Evolutionary conservation across 2,797 vertebrate genomes (phyloP).

Genomic region (Synaphobranchus kaupii): DNA sequence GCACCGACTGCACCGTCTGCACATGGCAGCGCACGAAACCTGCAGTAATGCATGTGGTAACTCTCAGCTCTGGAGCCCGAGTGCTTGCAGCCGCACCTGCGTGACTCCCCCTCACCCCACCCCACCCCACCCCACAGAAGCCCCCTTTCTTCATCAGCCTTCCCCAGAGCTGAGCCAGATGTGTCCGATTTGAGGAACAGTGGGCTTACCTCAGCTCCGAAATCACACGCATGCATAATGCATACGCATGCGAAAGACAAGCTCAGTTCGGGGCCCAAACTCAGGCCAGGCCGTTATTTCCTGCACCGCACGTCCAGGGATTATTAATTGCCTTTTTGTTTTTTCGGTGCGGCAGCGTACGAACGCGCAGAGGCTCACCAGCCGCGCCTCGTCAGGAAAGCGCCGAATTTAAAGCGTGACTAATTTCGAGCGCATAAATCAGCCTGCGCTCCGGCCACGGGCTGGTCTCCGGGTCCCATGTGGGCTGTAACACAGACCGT

Average conservation of each 20-base stretch:
- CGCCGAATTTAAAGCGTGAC: constrained; percentile 62
- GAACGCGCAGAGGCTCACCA: constrained; percentile 55
- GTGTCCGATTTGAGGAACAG: not conserved
- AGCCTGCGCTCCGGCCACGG: constrained; percentile 50
- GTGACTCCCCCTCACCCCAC: not conserved
- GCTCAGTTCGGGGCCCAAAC: not conserved
- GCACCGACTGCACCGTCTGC: not conserved
- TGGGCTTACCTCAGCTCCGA: not conserved
- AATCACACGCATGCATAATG: not conserved
- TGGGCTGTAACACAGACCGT: constrained; percentile 66
- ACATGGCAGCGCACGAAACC: not conserved
- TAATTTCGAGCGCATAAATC: constrained; percentile 66
- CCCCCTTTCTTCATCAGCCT: not conserved
- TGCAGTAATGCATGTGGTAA: not conserved
- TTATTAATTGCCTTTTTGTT: constrained; percentile 49
- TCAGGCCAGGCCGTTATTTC: not conserved
- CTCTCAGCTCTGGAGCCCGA: not conserved
- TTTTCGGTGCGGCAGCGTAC: constrained; percentile 16
- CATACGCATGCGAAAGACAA: not conserved
- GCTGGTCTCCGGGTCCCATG: constrained; percentile 58
- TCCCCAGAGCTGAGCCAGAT: not conserved
- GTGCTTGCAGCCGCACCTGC: not conserved
- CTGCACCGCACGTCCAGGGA: not conserved
- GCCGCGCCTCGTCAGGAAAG: constrained; percentile 63
- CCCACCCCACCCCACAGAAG: not conserved